phyloP scores from a whole-genome alignment of 2,888 invertebrate species.

The Phorcus lineatus region DNA sequence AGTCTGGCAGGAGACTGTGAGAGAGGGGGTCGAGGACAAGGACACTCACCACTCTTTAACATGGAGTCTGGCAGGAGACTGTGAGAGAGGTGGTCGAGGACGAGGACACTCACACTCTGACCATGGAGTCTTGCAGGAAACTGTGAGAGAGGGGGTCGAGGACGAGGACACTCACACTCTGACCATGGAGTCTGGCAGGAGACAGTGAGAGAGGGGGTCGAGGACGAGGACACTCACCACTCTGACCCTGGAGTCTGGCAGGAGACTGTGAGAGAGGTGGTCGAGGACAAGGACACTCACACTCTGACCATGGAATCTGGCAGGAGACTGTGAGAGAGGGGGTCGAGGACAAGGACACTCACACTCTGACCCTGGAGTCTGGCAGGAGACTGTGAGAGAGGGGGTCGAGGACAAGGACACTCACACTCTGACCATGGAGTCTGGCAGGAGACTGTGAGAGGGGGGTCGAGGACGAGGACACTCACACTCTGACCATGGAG shows the following conservation, averaged over 20 bases:
- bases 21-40: no score
- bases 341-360: no score
- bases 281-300: no score
- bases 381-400: neutral
- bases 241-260: slow-evolving; percentile 33
- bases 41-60: no score
- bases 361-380: slow-evolving; percentile 36
- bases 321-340: no score
- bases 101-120: no score
- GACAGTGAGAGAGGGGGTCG: slow-evolving; percentile 29
- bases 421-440: neutral
- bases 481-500: slow-evolving; percentile 38
- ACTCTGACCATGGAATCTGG: no score
- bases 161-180: neutral
- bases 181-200: neutral
- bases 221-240: slow-evolving; percentile 29
- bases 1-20: neutral
- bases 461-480: neutral
- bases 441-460: slow-evolving; percentile 32
- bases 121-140: no score
- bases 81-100: no score
- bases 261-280: slow-evolving; percentile 30
- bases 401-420: neutral
- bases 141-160: neutral
- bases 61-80: no score